phyloP scores from a whole-genome alignment of 92 coral and sea anemone species.

The Actinernus sp. region DNA sequence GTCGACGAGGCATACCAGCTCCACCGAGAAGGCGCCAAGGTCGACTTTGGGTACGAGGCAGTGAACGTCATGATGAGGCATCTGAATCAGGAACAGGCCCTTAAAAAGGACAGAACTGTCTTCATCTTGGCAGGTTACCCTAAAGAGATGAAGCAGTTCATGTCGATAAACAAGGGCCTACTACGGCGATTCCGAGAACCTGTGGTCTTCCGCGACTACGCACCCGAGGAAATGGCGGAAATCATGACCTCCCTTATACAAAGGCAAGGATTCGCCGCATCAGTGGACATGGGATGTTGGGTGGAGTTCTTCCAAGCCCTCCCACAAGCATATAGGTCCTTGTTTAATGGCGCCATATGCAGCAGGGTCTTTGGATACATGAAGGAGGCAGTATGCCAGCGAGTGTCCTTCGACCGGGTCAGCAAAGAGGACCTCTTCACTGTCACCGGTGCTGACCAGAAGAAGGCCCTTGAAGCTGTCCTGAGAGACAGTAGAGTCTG shows the following conservation, averaged over 20 bases:
- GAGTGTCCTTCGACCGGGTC: too few species aligned
- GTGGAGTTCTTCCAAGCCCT: background rate
- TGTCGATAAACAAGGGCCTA: constrained; percentile 23
- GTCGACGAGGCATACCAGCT: constrained; percentile 35
- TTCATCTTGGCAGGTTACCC: constrained; percentile 34
- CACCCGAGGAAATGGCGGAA: constrained; percentile 3
- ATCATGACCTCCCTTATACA: background rate
- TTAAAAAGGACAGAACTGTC: background rate
- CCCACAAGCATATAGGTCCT: background rate
- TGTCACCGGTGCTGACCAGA: too few species aligned
- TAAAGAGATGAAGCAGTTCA: constrained; percentile 4
- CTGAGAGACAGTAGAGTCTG: too few species aligned
- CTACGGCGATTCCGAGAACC: constrained; percentile 9
- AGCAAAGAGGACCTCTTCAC: too few species aligned
- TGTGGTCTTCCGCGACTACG: constrained; percentile 10
- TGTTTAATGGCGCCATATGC: constrained; percentile 7
- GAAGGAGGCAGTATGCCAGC: too few species aligned
- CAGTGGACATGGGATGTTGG: background rate
- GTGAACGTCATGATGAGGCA: constrained; percentile 18
- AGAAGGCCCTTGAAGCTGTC: too few species aligned
- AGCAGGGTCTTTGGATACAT: background rate
- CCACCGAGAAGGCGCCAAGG: constrained; percentile 2
- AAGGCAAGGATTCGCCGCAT: background rate
- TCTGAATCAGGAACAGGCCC: background rate
- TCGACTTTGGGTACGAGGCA: background rate